phyloP scores from a whole-genome alignment of 2,113 vertebrate genomes.

The Albula glossodonta region DNA sequence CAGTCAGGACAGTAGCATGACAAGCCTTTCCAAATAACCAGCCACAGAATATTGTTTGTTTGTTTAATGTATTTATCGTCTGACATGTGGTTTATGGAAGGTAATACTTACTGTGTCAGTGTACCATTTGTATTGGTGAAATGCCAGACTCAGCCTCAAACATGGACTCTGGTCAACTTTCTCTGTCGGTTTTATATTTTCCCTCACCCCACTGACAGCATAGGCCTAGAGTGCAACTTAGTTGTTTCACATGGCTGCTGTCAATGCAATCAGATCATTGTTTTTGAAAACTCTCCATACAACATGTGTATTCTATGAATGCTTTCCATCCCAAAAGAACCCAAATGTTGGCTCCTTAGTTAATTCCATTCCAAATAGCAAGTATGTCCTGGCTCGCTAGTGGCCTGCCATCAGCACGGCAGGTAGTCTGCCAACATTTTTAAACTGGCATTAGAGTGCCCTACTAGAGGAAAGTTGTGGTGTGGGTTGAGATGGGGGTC shows the following conservation, averaged over 20 bases:
- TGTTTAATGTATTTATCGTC: not conserved
- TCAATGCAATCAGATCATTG: not conserved
- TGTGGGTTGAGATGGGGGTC: no score
- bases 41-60: not conserved
- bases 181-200: not conserved
- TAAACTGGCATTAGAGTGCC: no score
- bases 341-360: not conserved
- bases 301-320: no score
- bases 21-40: not conserved
- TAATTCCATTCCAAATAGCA: not conserved
- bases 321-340: not conserved
- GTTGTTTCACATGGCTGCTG: not conserved
- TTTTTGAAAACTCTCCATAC: not conserved
- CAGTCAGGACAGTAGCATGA: not conserved
- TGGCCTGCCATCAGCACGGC: no score
- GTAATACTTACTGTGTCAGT: not conserved
- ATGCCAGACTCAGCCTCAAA: not conserved
- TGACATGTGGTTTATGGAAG: not conserved
- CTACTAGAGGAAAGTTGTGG: no score
- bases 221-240: not conserved
- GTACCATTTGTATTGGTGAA: constrained; percentile 1
- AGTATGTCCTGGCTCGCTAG: no score
- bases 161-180: constrained; percentile 2
- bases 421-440: no score
- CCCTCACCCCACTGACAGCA: not conserved